Conservation (phyloP, 2,113 vertebrate genomes). For the Toxotes jaculatrix region DNA sequence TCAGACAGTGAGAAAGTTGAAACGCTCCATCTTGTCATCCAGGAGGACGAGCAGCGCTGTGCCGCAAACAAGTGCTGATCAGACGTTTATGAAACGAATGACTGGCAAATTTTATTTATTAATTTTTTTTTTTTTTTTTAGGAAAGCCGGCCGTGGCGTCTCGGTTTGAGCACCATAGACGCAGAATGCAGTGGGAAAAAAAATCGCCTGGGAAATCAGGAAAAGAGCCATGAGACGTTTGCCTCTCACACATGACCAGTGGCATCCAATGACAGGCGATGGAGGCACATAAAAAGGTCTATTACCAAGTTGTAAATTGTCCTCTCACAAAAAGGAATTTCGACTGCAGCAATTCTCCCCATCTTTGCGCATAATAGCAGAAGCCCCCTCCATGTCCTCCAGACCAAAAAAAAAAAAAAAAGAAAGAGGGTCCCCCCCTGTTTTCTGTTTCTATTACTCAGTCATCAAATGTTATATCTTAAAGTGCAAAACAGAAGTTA, state of each 20-base stretch:
- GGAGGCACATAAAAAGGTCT: constrained; percentile 98
- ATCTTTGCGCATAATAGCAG: constrained; percentile 90
- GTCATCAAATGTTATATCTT: constrained; percentile 1
- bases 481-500: neutral
- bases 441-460: constrained; percentile 5
- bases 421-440: neutral
- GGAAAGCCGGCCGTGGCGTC: constrained; percentile 91
- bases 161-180: constrained; percentile 90
- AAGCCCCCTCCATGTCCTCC: constrained; percentile 84
- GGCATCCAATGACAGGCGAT: constrained; percentile 98
- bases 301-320: constrained; percentile 99
- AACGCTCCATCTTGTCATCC: constrained; percentile 60
- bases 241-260: constrained; percentile 98
- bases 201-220: constrained; percentile 95
- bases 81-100: constrained; percentile 57
- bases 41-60: constrained; percentile 22
- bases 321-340: constrained; percentile 99
- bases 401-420: neutral
- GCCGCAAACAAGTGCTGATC: constrained; percentile 42
- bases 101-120: constrained; percentile 35
- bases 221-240: constrained; percentile 96
- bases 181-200: constrained; percentile 91
- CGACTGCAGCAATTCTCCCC: constrained; percentile 92
- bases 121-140: constrained; percentile 20
- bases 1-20: constrained; percentile 51